A percentile compares a stretch with the other conserved stretches of the same genome.
Evolutionary conservation across 1,140 invertebrate species (phyloP).

Genomic region (Drosophila murphyi): DNA sequence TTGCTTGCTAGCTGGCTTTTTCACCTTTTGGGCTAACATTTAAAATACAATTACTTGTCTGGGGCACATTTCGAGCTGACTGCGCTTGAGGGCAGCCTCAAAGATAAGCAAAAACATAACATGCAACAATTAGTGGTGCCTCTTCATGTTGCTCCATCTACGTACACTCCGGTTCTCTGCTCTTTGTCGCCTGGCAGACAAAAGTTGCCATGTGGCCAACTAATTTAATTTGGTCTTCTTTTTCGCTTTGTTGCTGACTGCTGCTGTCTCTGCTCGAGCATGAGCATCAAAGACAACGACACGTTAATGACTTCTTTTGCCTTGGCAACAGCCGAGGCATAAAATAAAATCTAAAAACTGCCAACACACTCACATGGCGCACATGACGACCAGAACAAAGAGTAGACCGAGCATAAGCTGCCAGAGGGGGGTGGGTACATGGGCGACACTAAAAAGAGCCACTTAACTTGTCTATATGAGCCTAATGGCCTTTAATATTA

Average conservation of each 20-base stretch:
- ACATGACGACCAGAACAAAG: constrained; percentile 44
- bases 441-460: constrained; percentile 68
- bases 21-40: constrained; percentile 68
- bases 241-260: constrained; percentile 34
- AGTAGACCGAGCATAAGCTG: not conserved
- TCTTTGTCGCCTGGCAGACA: constrained; percentile 52
- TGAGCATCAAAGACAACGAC: constrained; percentile 80
- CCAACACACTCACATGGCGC: constrained; percentile 52
- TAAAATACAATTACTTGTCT: constrained; percentile 78
- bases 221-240: constrained; percentile 82
- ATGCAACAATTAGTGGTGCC: constrained; percentile 80
- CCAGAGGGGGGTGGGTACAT: not conserved
- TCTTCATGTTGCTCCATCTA: constrained; percentile 18
- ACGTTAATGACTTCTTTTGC: constrained; percentile 83
- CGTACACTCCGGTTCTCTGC: not conserved
- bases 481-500: constrained; percentile 84
- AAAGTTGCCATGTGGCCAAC: constrained; percentile 83
- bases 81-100: constrained; percentile 41
- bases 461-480: constrained; percentile 84
- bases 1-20: constrained; percentile 51
- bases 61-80: constrained; percentile 52
- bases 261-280: constrained; percentile 23
- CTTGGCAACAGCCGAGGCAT: constrained; percentile 69
- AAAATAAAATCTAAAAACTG: constrained; percentile 78
- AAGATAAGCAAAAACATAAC: constrained; percentile 81